Base-by-base conservation (phyloP, 2,113 vertebrate genomes). In the Cromileptes altivelis region DNA sequence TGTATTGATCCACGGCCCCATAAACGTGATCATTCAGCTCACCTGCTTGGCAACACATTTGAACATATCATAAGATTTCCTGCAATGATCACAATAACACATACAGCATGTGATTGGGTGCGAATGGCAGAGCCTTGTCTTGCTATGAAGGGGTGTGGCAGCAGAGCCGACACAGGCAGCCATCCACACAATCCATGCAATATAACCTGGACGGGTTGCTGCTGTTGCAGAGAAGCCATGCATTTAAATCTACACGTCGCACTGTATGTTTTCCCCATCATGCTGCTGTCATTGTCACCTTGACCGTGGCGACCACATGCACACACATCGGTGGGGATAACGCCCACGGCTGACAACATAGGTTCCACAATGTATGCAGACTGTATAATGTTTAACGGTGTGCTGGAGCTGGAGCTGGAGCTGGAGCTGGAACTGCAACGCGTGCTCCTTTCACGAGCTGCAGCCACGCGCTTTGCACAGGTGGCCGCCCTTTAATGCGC, bases 91-190 rank as follows among this genome's bases (percentile, higher is more conserved):
- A 63, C 15, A 52, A 25, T 1, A 25, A 37, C 45, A 60, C 17
- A 71, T 13, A 12, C 0, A 21, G 45, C 78, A 82, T 71, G 75
- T 68, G 75, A 65, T 57, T 18, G n/a, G 25, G 53, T 42, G n/a
- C 11, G 2, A 63, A 14, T 65, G 61, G 45, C n/a, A 75, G 25
- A 64, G 55, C 25, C 50, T 61, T 11, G 65, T 40, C 18, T 82
- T 18, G 67, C 55, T 79, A 33, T 70, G 78, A 90, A 93, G 93
- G 93, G 93, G 92, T 90, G 92, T 92, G 92, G 93, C 92, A 82
- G 83, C 67, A 6, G 63, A 76, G 62, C 52, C 4, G 63, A 69
- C 14, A 47, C 73, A 30, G 61, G 8, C 85, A 70, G 12, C 49
- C 76, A 70, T 81, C 77, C 77, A 47, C 63, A 62, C 75, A 45